Evolutionary conservation across 2,888 invertebrate genomes (phyloP).

Genomic region (Tiliacea citrago): DNA sequence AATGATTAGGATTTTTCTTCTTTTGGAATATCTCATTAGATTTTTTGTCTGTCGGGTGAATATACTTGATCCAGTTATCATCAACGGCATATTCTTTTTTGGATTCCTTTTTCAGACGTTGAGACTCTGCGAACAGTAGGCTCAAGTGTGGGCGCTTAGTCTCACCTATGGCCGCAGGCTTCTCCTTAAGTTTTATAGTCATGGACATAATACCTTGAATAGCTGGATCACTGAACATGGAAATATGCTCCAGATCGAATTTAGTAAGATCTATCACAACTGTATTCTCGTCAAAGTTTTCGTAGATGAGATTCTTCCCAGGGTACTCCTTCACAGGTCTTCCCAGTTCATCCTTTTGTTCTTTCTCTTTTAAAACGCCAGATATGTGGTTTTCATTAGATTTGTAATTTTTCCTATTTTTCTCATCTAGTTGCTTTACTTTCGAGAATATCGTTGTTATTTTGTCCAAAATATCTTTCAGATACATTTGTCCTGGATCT

Average conservation of each 20-base stretch:
- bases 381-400: slow-evolving; percentile 49
- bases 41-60: slow-evolving; percentile 43
- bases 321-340: slow-evolving; percentile 63
- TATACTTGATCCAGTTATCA: slow-evolving; percentile 64
- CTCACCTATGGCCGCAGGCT: slow-evolving; percentile 65
- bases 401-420: slow-evolving; percentile 41
- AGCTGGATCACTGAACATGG: slow-evolving; percentile 73
- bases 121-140: slow-evolving; percentile 71
- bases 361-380: slow-evolving; percentile 46
- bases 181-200: slow-evolving; percentile 78
- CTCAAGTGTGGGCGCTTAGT: slow-evolving; percentile 69
- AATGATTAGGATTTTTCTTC: slow-evolving; percentile 8
- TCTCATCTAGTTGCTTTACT: slow-evolving; percentile 62
- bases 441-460: slow-evolving; percentile 79
- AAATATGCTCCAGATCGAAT: slow-evolving; percentile 79
- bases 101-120: slow-evolving; percentile 36
- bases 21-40: slow-evolving; percentile 66
- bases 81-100: slow-evolving; percentile 36
- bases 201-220: slow-evolving; percentile 75
- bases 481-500: slow-evolving; percentile 76
- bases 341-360: slow-evolving; percentile 68
- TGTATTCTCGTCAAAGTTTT: slow-evolving; percentile 73
- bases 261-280: slow-evolving; percentile 79
- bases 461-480: slow-evolving; percentile 81
- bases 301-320: slow-evolving; percentile 66